Conservation (phyloP, 2,113 vertebrate genomes). For the Antechinus flavipes region DNA sequence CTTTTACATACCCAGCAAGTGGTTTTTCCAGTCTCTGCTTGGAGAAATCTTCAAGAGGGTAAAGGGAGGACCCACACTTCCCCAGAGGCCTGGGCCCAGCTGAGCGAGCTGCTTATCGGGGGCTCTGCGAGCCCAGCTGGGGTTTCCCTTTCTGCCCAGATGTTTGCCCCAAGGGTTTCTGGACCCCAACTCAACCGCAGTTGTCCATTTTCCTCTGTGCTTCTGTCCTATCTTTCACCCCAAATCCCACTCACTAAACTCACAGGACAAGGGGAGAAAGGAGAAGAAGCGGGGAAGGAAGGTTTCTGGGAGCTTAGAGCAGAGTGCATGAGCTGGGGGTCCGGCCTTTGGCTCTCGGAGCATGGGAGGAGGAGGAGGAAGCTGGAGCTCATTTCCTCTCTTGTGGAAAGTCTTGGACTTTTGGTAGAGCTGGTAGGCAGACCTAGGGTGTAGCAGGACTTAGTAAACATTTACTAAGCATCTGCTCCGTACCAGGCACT, state of each 20-base stretch:
- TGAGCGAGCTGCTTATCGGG: background rate
- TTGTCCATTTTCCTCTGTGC: background rate
- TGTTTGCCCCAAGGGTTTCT: background rate
- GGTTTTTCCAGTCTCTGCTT: background rate
- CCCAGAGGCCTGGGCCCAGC: background rate
- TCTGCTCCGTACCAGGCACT: background rate
- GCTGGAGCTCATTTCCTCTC: background rate
- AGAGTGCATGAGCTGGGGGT: background rate
- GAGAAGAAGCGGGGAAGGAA: background rate
- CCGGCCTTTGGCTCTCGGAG: background rate
- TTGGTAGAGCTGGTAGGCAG: background rate
- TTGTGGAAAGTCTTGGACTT: background rate
- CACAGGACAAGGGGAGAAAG: background rate
- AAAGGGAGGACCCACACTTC: background rate
- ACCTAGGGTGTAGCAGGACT: background rate
- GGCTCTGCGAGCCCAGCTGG: background rate
- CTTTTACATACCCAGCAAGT: background rate
- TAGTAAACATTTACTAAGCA: background rate
- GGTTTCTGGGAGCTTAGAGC: background rate
- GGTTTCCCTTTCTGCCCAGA: background rate
- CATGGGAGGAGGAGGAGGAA: background rate
- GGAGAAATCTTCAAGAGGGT: background rate
- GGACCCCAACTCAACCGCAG: background rate
- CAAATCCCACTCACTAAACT: background rate
- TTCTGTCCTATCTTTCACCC: background rate